phyloP scores from a whole-genome alignment of 2,113 vertebrate genomes.

The Calidris pygmaea region DNA sequence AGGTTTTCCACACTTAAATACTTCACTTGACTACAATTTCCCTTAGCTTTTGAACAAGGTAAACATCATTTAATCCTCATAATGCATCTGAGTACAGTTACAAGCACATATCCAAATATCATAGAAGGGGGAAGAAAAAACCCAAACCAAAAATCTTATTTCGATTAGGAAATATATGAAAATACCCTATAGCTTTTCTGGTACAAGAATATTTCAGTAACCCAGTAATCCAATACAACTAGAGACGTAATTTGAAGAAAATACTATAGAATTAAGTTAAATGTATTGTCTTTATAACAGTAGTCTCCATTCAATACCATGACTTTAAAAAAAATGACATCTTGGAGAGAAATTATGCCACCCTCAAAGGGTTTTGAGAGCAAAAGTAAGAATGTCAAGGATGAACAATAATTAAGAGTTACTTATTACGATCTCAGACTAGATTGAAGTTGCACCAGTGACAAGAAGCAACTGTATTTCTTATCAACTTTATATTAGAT shows the following conservation, averaged over 20 bases:
- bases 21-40: not conserved
- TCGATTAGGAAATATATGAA: not conserved
- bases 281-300: not conserved
- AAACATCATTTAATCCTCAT: not conserved
- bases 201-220: not conserved
- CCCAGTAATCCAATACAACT: fast-evolving
- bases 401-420: not conserved
- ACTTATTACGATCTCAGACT: not conserved
- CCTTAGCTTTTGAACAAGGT: not conserved
- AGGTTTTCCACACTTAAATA: not conserved
- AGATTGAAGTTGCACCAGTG: not conserved
- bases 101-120: not conserved
- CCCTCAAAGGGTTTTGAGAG: not conserved
- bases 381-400: not conserved
- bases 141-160: not conserved
- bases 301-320: not conserved
- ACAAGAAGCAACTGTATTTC: not conserved
- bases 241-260: not conserved
- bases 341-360: not conserved
- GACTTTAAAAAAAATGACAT: not conserved
- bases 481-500: not conserved
- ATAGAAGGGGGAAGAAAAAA: not conserved
- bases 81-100: not conserved
- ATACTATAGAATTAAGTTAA: not conserved
- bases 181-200: not conserved